These are phyloP conservation scores for Leptogaster cylindrica DNA, from an alignment of 2,888 invertebrate species.

Conservation along the genomic window DNA sequence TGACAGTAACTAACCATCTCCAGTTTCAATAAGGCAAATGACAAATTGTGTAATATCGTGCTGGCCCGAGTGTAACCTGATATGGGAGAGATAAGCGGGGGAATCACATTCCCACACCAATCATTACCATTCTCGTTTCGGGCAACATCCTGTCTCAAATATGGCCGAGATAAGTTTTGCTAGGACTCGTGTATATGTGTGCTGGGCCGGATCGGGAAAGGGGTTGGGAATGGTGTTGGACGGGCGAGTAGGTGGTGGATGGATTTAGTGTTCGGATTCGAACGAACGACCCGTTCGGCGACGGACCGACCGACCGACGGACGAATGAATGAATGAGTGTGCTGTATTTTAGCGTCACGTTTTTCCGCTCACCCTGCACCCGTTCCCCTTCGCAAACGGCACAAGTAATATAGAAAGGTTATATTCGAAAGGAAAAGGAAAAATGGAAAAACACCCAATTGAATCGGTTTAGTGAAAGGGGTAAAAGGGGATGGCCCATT, in stretches of 20 bases:
- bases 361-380: constrained; percentile 10
- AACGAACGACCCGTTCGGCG: no score
- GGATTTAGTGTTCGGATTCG: no score
- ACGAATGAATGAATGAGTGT: constrained; percentile 26
- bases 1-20: constrained; percentile 44
- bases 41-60: constrained; percentile 43
- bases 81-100: constrained; percentile 25
- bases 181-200: background rate
- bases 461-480: constrained; percentile 29
- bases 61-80: constrained; percentile 10
- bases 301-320: constrained; percentile 6
- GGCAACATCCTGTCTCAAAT: constrained; percentile 33
- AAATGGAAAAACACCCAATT: constrained; percentile 35
- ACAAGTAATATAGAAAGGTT: background rate
- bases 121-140: constrained; percentile 29
- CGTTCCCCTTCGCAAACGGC: background rate
- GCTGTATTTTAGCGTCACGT: constrained; percentile 26
- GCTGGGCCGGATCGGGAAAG: background rate
- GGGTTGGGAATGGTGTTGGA: background rate
- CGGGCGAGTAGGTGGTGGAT: background rate
- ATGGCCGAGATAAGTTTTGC: constrained; percentile 27
- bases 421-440: background rate
- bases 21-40: constrained; percentile 43
- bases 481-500: constrained; percentile 27
- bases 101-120: constrained; percentile 12